Conservation (phyloP, 2,888 invertebrate genomes). For the Pristionchus mayeri region DNA sequence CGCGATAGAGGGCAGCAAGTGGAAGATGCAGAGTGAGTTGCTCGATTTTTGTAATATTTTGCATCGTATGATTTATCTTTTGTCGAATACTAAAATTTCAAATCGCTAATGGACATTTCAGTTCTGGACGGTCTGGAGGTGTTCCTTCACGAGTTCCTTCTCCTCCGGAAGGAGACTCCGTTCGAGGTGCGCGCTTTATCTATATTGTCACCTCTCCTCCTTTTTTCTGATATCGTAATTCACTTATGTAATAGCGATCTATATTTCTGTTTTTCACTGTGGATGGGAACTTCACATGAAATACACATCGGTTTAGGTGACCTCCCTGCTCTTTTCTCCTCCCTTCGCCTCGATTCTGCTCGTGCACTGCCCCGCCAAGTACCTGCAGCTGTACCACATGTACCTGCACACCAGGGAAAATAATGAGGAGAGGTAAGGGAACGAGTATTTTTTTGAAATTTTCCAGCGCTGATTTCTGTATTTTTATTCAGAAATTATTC, state of each 20-base stretch:
- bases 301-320: no score
- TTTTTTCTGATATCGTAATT: not conserved
- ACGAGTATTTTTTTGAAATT: no score
- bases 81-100: no score
- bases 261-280: no score
- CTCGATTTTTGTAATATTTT: not conserved
- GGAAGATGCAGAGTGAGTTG: constrained; percentile 22
- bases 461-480: no score
- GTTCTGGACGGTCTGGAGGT: constrained; percentile 38
- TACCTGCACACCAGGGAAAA: not conserved
- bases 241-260: no score
- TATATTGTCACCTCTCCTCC: not conserved
- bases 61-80: no score
- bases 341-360: not conserved
- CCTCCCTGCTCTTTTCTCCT: constrained; percentile 16
- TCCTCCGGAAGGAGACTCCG: constrained; percentile 28
- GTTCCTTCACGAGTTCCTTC: constrained; percentile 32
- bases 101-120: no score
- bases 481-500: no score
- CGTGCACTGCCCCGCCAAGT: constrained; percentile 11
- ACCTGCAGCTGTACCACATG: constrained; percentile 26
- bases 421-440: constrained; percentile 12
- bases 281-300: no score
- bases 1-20: not conserved
- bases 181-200: no score